Percentiles rank a stretch among this genome's conserved stretches.
These are phyloP conservation scores for Uria lomvia DNA, from an alignment of 2,113 vertebrate species.

Conservation along the genomic window DNA sequence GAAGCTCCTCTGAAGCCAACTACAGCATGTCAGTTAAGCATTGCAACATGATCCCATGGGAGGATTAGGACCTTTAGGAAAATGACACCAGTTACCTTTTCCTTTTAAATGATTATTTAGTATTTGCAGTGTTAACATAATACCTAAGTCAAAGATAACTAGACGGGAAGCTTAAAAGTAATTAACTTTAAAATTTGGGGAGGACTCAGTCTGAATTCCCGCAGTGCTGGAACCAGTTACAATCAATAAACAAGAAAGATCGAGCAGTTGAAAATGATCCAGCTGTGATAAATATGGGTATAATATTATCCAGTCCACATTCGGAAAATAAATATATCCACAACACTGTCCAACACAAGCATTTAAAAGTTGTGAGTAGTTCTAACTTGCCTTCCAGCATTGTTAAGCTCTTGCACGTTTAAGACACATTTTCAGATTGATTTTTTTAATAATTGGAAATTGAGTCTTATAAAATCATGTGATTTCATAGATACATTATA, in stretches of 20 bases:
- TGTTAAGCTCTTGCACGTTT: background rate
- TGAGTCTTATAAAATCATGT: background rate
- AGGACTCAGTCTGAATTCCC: background rate
- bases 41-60: background rate
- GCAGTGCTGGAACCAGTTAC: background rate
- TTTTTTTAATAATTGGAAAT: background rate
- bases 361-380: background rate
- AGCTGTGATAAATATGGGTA: background rate
- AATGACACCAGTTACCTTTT: background rate
- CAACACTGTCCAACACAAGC: background rate
- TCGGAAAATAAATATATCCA: background rate
- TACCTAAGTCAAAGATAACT: background rate
- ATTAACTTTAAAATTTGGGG: background rate
- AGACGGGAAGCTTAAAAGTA: background rate
- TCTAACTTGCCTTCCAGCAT: background rate
- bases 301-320: background rate
- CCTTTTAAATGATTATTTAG: constrained; percentile 4
- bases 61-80: constrained; percentile 9
- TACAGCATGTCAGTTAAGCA: background rate
- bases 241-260: background rate
- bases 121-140: background rate
- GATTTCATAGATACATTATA: background rate
- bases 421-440: background rate
- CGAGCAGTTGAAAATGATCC: background rate
- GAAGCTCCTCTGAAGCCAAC: background rate